phyloP scores from a whole-genome alignment of 1,140 invertebrate species.

The Hylyphantes graminicola region DNA sequence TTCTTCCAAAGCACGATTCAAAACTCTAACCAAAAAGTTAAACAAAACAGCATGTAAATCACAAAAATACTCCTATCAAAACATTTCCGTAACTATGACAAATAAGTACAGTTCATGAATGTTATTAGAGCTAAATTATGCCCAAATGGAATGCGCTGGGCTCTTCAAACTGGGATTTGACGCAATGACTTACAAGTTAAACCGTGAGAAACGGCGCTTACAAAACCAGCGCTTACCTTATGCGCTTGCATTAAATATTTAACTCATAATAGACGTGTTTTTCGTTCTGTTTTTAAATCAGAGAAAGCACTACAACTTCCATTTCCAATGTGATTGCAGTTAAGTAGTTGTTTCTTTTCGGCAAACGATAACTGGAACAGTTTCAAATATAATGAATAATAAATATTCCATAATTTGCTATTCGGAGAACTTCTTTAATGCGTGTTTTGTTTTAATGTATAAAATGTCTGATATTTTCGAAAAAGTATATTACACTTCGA shows the following conservation, averaged over 20 bases:
- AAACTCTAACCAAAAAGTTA: not conserved
- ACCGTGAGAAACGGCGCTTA: constrained; percentile 43
- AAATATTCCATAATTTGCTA: too few species aligned
- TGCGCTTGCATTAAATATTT: constrained; percentile 37
- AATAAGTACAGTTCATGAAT: constrained; percentile 11
- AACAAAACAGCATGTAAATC: not conserved
- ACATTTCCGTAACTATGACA: constrained; percentile 43
- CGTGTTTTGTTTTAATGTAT: too few species aligned
- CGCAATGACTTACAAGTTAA: constrained; percentile 37
- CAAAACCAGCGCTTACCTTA: constrained; percentile 32
- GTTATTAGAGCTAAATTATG: constrained; percentile 23
- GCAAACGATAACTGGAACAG: too few species aligned
- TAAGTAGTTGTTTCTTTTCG: too few species aligned
- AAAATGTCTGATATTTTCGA: too few species aligned
- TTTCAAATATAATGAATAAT: too few species aligned
- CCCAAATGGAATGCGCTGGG: constrained; percentile 14
- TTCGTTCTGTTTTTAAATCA: not conserved
- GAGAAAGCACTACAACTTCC: too few species aligned
- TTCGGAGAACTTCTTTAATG: too few species aligned
- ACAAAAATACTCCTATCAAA: not conserved
- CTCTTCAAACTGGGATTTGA: constrained; percentile 3
- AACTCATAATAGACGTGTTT: constrained; percentile 36
- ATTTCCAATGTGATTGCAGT: too few species aligned
- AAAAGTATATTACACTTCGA: too few species aligned
- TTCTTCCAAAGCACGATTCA: too few species aligned